Percentiles rank a stretch among this genome's conserved stretches.
Evolutionary conservation across 1,140 invertebrate genomes (phyloP).

Genomic region (Drosophila kepulauana): DNA sequence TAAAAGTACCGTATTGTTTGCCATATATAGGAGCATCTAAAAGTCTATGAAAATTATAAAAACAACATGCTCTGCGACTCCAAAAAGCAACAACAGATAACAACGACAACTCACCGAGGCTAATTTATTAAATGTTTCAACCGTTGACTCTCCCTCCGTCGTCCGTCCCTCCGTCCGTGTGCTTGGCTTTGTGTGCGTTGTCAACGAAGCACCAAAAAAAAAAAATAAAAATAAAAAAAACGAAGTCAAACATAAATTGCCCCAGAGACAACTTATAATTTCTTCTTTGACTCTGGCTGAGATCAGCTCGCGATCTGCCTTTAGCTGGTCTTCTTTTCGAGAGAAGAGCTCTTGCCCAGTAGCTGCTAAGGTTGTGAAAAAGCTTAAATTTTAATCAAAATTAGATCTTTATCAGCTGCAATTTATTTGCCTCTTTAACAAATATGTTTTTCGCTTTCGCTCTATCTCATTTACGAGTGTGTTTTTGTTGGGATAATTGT

Average conservation of each 20-base stretch:
- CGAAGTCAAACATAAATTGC: conserved; percentile 67
- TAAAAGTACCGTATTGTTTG: conserved; percentile 83
- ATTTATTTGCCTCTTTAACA: conserved; percentile 79
- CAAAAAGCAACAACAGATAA: conserved; percentile 28
- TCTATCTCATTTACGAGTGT: conserved; percentile 46
- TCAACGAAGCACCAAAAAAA: conserved; percentile 31
- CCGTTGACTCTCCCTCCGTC: conserved; percentile 20
- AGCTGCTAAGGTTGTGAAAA: conserved; percentile 79
- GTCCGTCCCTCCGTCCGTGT: background rate
- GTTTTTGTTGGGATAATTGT: conserved; percentile 50
- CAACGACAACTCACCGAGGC: conserved; percentile 60
- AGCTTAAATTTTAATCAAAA: conserved; percentile 84
- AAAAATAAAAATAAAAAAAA: conserved; percentile 28
- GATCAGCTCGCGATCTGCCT: conserved; percentile 20
- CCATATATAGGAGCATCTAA: conserved; percentile 65
- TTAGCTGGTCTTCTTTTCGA: conserved; percentile 4
- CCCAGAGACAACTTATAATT: conserved; percentile 74
- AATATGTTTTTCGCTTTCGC: conserved; percentile 67
- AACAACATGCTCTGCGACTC: conserved; percentile 47
- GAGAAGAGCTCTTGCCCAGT: conserved; percentile 48
- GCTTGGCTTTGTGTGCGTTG: conserved; percentile 39
- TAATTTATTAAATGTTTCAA: conserved; percentile 76
- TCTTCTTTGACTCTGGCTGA: conserved; percentile 45
- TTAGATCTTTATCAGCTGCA: conserved; percentile 79
- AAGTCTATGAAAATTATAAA: conserved; percentile 45